Conservation (phyloP, 2,888 invertebrate genomes). For the Cephus runcator region DNA sequence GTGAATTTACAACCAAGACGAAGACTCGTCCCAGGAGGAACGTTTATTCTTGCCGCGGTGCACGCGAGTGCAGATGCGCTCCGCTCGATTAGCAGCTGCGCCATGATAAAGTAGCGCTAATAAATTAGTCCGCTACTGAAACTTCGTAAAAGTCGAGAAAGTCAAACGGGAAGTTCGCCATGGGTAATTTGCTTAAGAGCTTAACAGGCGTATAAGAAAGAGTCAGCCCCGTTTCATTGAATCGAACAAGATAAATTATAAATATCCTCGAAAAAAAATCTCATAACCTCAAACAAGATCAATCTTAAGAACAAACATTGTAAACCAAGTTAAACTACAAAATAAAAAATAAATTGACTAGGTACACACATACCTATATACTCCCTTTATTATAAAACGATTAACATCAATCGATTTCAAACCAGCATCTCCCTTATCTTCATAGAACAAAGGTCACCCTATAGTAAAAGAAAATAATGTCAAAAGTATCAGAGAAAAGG, state of each 20-base stretch:
- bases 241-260: background rate
- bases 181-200: background rate
- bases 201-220: background rate
- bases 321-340: background rate
- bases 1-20: conserved; percentile 2
- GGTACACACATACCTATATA: background rate
- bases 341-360: background rate
- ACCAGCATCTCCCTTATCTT: background rate
- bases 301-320: no score
- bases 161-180: background rate
- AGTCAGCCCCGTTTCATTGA: conserved; percentile 1
- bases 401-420: background rate
- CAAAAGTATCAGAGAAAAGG: background rate
- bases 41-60: conserved; percentile 24
- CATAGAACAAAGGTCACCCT: background rate
- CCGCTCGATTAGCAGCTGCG: conserved; percentile 48
- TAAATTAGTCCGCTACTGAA: conserved; percentile 25
- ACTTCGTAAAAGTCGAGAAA: background rate
- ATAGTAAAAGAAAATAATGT: background rate
- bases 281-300: no score
- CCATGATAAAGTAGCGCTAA: conserved; percentile 40
- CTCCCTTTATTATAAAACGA: background rate
- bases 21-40: conserved; percentile 18
- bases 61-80: conserved; percentile 21
- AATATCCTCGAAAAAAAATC: background rate